Conservation (phyloP, 2,888 invertebrate genomes). For the Nyleta sp. region DNA sequence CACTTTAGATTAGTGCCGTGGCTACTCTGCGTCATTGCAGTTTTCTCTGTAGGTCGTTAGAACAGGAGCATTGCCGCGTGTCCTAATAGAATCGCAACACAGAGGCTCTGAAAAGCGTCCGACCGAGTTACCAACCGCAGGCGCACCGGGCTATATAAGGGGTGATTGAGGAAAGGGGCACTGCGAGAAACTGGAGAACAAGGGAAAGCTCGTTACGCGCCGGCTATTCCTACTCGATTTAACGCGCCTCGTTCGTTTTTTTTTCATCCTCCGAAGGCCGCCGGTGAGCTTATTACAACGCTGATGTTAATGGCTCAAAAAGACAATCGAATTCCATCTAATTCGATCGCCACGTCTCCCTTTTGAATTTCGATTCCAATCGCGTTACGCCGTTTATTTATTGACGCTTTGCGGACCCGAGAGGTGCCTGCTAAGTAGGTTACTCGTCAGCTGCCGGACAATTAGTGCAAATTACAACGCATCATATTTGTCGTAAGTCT, state of each 20-base stretch:
- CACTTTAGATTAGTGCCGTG: constrained; percentile 75
- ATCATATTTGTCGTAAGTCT: too few species aligned
- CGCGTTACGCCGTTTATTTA: background rate
- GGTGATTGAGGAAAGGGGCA: constrained; percentile 58
- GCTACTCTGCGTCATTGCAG: constrained; percentile 69
- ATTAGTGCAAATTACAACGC: too few species aligned
- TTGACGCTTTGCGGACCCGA: background rate
- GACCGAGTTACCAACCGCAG: constrained; percentile 64
- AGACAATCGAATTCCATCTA: constrained; percentile 44
- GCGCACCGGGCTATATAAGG: constrained; percentile 46
- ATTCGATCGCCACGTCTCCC: constrained; percentile 7
- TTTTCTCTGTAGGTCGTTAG: constrained; percentile 76
- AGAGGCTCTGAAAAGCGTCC: constrained; percentile 65
- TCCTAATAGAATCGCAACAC: constrained; percentile 72
- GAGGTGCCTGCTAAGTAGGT: too few species aligned
- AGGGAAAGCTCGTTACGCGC: constrained; percentile 62
- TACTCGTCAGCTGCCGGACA: too few species aligned
- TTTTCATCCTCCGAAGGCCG: constrained; percentile 27
- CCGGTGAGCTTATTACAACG: constrained; percentile 33
- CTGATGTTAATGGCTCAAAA: constrained; percentile 33
- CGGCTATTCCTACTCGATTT: constrained; percentile 59
- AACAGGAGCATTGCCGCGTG: constrained; percentile 72
- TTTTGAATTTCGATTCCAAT: constrained; percentile 2
- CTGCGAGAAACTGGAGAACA: constrained; percentile 59
- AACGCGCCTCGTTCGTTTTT: constrained; percentile 37